Conservation (phyloP, 2,888 invertebrate species). For the Acleris literana region DNA sequence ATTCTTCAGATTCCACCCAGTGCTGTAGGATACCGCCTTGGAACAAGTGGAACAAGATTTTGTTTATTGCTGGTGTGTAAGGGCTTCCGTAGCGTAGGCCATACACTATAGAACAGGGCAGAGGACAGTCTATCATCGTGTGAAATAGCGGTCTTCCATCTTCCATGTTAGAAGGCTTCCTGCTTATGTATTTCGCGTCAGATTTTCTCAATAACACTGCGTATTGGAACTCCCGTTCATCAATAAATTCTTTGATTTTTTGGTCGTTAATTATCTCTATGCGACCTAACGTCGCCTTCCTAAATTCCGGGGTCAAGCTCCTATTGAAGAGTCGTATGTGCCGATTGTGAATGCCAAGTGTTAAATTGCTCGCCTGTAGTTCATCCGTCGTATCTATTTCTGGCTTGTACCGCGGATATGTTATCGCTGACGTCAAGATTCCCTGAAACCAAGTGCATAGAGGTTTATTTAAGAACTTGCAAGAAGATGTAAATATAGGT, state of each 20-base stretch:
- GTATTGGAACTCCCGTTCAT: conserved; percentile 66
- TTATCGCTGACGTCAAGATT: conserved; percentile 71
- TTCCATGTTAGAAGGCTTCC: conserved; percentile 57
- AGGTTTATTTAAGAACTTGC: conserved; percentile 23
- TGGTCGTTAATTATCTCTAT: conserved; percentile 66
- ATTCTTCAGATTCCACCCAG: conserved; percentile 66
- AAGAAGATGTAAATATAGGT: too few relatives aligned
- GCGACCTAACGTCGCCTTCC: conserved; percentile 55
- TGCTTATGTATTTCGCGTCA: conserved; percentile 61
- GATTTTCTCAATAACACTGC: conserved; percentile 78
- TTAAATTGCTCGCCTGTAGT: conserved; percentile 59
- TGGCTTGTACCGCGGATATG: conserved; percentile 64
- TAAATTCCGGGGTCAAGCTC: conserved; percentile 52
- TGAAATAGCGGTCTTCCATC: conserved; percentile 77
- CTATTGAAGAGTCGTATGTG: conserved; percentile 63
- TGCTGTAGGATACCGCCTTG: conserved; percentile 79
- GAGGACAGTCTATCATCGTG: conserved; percentile 76
- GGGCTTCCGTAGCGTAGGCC: conserved; percentile 84
- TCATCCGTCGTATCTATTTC: conserved; percentile 59
- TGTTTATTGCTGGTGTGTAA: conserved; percentile 74
- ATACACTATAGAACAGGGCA: conserved; percentile 82
- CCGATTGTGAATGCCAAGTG: conserved; percentile 65
- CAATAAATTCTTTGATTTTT: conserved; percentile 64
- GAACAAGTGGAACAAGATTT: conserved; percentile 69
- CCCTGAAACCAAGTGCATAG: conserved; percentile 59